Conservation (phyloP, 1,140 invertebrate genomes). For the Aphidius ervi region DNA sequence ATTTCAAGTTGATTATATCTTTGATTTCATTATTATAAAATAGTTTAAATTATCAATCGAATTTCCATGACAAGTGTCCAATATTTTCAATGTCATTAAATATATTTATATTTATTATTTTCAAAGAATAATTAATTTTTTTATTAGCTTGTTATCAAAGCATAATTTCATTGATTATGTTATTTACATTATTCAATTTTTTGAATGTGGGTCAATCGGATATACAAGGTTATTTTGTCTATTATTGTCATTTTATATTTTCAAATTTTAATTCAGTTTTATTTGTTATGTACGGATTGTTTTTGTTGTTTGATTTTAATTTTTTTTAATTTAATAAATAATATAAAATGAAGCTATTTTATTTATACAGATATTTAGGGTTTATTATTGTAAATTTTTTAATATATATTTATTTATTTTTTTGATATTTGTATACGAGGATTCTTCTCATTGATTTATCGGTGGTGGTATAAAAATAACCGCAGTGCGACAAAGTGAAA, state of each 20-base stretch:
- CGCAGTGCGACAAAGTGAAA: not conserved
- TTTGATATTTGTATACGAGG: no score
- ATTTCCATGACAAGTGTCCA: no score
- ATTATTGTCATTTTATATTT: not conserved
- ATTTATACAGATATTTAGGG: not conserved
- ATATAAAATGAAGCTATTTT: not conserved
- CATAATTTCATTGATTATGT: not conserved
- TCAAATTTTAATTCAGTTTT: not conserved
- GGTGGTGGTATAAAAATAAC: not conserved
- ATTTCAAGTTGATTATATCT: no score
- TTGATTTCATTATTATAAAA: no score
- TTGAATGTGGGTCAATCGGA: constrained; percentile 9
- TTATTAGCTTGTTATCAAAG: no score
- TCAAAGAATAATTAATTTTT: no score
- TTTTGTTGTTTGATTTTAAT: no score
- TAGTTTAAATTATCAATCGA: no score
- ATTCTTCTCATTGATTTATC: not conserved
- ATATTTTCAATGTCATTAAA: no score
- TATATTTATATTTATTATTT: no score
- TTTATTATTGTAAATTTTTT: not conserved
- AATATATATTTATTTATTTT: not conserved
- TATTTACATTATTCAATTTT: constrained; percentile 9
- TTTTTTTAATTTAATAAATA: no score
- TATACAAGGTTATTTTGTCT: not conserved
- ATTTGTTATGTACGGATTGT: no score